phyloP scores from a whole-genome alignment of 2,113 vertebrate genomes.

The Stercorarius parasiticus region DNA sequence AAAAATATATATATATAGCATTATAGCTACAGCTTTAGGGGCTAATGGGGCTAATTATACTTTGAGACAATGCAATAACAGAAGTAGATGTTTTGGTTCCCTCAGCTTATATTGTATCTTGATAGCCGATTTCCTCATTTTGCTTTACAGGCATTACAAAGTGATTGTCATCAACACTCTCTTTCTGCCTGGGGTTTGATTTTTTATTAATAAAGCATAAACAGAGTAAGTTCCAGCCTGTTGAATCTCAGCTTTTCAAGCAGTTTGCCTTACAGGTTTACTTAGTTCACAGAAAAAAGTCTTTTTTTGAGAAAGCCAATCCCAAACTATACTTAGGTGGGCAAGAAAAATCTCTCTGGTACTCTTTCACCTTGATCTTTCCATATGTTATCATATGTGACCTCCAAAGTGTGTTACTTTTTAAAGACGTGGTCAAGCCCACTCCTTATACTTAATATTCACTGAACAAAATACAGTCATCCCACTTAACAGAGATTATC shows the following conservation, averaged over 20 bases:
- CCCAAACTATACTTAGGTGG: not conserved
- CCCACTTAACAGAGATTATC: not conserved
- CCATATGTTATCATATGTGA: accelerated
- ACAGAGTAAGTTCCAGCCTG: not conserved
- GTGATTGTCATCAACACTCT: not conserved
- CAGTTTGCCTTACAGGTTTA: not conserved
- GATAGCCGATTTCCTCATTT: not conserved
- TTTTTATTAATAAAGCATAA: constrained; percentile 17
- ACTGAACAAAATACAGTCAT: not conserved
- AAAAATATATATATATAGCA: not conserved
- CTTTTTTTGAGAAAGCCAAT: not conserved
- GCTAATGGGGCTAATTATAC: not conserved
- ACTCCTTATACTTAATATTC: not conserved
- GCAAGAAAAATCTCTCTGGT: not conserved
- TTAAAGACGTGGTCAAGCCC: not conserved
- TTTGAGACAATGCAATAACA: not conserved
- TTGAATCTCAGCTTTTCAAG: not conserved
- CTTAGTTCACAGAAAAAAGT: not conserved
- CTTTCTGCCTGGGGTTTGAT: not conserved
- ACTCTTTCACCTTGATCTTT: not conserved
- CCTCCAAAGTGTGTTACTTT: not conserved
- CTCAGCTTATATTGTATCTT: not conserved
- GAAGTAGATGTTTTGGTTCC: not conserved
- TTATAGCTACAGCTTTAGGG: not conserved
- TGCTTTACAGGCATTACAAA: not conserved